phyloP scores from a whole-genome alignment of 2,797 vertebrate species.

The Brotogeris chrysoptera region DNA sequence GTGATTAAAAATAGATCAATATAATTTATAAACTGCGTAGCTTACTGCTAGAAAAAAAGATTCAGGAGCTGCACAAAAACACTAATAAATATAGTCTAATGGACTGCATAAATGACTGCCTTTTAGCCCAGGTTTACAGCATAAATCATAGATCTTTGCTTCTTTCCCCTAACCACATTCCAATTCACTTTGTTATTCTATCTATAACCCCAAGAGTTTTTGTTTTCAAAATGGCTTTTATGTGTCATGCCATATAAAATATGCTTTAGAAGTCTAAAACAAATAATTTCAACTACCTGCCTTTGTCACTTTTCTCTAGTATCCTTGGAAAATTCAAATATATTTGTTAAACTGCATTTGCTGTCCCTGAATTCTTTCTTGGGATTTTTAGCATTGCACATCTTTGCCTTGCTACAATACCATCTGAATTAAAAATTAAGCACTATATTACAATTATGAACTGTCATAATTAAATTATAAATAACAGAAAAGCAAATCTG shows the following conservation, averaged over 20 bases:
- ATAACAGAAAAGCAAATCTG: not conserved
- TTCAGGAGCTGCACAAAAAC: not conserved
- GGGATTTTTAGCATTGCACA: not conserved
- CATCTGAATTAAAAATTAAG: not conserved
- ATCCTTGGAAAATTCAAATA: slow-evolving; percentile 38
- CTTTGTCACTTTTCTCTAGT: slow-evolving; percentile 32
- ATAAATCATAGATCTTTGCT: slow-evolving; percentile 11
- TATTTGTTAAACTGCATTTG: not conserved
- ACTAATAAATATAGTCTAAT: slow-evolving; percentile 23
- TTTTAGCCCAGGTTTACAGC: not conserved
- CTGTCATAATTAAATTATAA: not conserved
- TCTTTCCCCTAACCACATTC: slow-evolving; percentile 21
- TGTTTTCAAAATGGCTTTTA: slow-evolving; percentile 66
- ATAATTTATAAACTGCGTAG: not conserved
- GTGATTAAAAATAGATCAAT: not conserved
- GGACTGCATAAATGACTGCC: not conserved
- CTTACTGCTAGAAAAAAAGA: not conserved
- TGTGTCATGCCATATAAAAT: slow-evolving; percentile 40
- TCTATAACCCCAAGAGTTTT: not conserved
- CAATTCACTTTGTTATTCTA: slow-evolving; percentile 40
- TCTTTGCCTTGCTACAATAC: not conserved
- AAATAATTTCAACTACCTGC: slow-evolving; percentile 46
- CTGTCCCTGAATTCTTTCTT: not conserved
- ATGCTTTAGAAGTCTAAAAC: slow-evolving; percentile 66
- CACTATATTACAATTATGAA: not conserved